Percentiles rank a stretch among this genome's conserved stretches.
Conservation (phyloP, 92 coral and sea anemone species). For the Virgularia gustaviana region DNA sequence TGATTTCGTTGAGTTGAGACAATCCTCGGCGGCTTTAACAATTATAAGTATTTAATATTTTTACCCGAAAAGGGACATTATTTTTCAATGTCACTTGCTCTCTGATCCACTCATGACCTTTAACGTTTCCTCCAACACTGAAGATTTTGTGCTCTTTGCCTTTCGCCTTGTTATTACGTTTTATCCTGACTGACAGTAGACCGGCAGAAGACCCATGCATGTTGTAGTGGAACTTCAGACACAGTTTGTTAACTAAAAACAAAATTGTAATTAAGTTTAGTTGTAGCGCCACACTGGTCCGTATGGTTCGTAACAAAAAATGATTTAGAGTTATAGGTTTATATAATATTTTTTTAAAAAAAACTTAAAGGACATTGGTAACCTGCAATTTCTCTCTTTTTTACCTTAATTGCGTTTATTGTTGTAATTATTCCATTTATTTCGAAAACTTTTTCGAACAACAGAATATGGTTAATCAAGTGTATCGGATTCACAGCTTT, state of each 20-base stretch:
- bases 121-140: not conserved
- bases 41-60: not conserved
- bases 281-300: too few species aligned
- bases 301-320: too few species aligned
- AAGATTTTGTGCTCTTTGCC: not conserved
- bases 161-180: not conserved
- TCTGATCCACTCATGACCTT: not conserved
- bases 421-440: too few species aligned
- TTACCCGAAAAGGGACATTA: slow-evolving; percentile 17
- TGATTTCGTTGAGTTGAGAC: too few species aligned
- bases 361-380: too few species aligned
- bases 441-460: not conserved
- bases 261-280: not conserved
- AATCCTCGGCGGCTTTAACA: not conserved
- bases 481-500: not conserved
- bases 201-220: slow-evolving; percentile 14
- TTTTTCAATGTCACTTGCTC: slow-evolving; percentile 19
- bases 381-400: too few species aligned
- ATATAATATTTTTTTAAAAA: too few species aligned
- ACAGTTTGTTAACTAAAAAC: slow-evolving; percentile 13
- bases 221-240: slow-evolving; percentile 18
- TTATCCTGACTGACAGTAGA: slow-evolving; percentile 6
- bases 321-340: too few species aligned
- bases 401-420: too few species aligned
- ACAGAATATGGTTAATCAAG: not conserved